These are phyloP conservation scores for Phymastichus coffea DNA, from an alignment of 1,140 invertebrate species.

Conservation along the genomic window DNA sequence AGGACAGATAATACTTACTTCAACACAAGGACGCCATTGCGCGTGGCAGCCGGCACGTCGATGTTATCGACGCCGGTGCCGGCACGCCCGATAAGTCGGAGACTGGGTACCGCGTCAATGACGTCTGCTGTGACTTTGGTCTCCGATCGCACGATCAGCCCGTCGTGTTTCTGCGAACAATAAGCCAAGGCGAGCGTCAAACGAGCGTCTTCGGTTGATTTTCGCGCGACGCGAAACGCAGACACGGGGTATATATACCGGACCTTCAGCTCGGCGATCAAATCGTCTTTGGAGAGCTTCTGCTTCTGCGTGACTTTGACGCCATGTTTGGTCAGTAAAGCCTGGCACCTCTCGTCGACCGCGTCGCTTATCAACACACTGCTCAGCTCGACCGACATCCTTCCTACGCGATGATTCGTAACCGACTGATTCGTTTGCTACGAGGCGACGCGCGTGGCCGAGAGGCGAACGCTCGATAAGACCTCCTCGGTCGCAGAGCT, in stretches of 20 bases:
- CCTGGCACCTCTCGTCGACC: conserved; percentile 80
- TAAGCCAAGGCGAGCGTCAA: conserved; percentile 5
- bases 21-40: conserved; percentile 85
- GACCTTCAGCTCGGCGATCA: conserved; percentile 84
- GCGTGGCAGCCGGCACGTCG: conserved; percentile 83
- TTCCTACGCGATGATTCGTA: no score
- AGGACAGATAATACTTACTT: no score
- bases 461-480: no score
- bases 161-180: conserved; percentile 77
- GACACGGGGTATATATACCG: not conserved
- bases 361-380: conserved; percentile 90
- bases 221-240: not conserved
- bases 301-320: conserved; percentile 80
- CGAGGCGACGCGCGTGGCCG: no score
- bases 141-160: conserved; percentile 90
- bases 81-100: conserved; percentile 90
- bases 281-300: conserved; percentile 79
- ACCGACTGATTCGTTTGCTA: no score
- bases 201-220: not conserved
- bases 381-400: conserved; percentile 55
- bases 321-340: conserved; percentile 74
- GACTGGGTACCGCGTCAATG: conserved; percentile 69
- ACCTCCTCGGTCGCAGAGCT: no score
- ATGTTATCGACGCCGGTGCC: conserved; percentile 98
- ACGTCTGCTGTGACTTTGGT: conserved; percentile 95